Evolutionary conservation across 2,888 invertebrate genomes (phyloP).

Genomic region (Acanthosepion pharaonis): DNA sequence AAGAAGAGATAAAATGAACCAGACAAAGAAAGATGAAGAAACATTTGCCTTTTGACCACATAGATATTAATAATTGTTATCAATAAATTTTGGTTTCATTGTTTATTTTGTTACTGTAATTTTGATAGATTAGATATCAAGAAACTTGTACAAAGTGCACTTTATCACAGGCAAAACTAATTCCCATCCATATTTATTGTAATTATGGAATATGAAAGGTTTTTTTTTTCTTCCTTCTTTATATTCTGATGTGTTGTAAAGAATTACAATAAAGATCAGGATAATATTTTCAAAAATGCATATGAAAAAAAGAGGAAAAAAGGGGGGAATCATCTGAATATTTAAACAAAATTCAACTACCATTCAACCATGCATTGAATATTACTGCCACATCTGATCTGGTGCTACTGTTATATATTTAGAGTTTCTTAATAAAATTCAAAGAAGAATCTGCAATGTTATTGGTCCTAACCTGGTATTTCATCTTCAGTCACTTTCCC

Average conservation of each 20-base stretch:
- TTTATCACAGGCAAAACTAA: neutral
- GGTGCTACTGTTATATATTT: no score
- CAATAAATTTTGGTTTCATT: neutral
- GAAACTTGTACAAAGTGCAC: constrained; percentile 15
- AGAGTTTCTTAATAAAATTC: no score
- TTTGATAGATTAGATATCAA: constrained; percentile 17
- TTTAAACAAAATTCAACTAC: no score
- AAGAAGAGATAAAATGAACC: neutral
- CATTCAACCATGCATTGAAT: no score
- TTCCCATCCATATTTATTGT: neutral
- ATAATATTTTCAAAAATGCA: no score
- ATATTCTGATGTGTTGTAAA: neutral
- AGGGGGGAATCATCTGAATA: no score
- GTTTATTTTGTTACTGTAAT: neutral
- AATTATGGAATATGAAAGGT: neutral
- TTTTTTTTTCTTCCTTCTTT: neutral
- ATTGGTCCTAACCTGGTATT: no score
- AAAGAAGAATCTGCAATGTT: no score
- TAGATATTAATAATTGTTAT: constrained; percentile 33
- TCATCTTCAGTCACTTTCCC: no score
- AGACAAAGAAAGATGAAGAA: neutral
- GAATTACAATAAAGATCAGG: no score
- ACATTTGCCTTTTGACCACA: constrained; percentile 4
- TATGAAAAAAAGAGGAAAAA: no score
- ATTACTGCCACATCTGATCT: no score